Evolutionary conservation across 1,140 invertebrate species (phyloP).

Genomic region (Drosophila kohkoa): DNA sequence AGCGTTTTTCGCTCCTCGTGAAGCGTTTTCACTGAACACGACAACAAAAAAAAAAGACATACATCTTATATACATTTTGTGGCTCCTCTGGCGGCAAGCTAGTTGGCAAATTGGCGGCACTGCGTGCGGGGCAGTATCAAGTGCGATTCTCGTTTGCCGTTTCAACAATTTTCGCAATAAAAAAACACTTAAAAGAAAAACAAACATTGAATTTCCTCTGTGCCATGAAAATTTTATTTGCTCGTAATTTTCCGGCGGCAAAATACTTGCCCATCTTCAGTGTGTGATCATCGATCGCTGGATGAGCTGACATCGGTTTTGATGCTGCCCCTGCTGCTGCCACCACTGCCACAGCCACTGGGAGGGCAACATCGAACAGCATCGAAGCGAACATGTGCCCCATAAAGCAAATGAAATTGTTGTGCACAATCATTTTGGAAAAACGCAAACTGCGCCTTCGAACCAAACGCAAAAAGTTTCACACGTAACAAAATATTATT

Average conservation of each 20-base stretch:
- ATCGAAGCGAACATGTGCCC: conserved; percentile 75
- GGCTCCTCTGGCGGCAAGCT: conserved; percentile 37
- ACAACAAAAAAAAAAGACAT: neutral
- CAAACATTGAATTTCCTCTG: conserved; percentile 7
- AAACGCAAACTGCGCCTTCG: conserved; percentile 75
- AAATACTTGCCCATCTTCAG: conserved; percentile 6
- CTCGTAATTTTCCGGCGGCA: conserved; percentile 41
- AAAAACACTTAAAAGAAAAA: conserved; percentile 8
- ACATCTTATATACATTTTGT: conserved; percentile 7
- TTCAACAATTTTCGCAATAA: conserved; percentile 3
- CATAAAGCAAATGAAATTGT: conserved; percentile 71
- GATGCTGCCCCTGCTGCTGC: conserved; percentile 31
- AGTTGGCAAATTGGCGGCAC: conserved; percentile 51
- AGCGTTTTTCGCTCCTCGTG: conserved; percentile 28
- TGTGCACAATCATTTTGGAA: conserved; percentile 76
- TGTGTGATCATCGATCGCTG: conserved; percentile 30
- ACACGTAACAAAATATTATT: conserved; percentile 60
- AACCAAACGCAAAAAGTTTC: conserved; percentile 81
- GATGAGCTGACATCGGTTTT: conserved; percentile 49
- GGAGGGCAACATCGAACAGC: conserved; percentile 1
- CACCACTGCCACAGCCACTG: conserved; percentile 16
- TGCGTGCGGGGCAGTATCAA: conserved; percentile 35
- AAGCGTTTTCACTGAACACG: conserved; percentile 22
- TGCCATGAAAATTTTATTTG: conserved; percentile 32
- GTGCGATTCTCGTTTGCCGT: conserved; percentile 30